A percentile compares a stretch with the other conserved stretches of the same genome.
These are phyloP conservation scores for Eira barbara DNA, from an alignment of 2,113 vertebrate genomes.

Conservation along the genomic window DNA sequence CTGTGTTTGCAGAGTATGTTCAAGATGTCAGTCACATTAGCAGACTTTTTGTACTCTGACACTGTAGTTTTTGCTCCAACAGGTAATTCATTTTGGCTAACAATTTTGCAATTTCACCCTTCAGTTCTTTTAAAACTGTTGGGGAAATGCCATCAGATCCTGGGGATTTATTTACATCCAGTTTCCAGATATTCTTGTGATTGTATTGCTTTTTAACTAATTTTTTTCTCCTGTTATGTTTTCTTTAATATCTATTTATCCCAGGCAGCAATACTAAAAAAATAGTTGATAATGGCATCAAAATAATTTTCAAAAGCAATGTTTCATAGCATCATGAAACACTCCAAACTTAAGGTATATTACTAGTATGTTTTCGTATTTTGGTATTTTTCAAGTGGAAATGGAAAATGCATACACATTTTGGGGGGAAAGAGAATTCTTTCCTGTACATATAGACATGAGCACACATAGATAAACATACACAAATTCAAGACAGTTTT, in stretches of 20 bases:
- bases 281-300: not conserved
- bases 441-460: not conserved
- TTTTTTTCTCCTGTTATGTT: not conserved
- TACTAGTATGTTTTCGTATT: not conserved
- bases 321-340: not conserved
- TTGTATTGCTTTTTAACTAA: not conserved
- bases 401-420: not conserved
- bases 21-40: not conserved
- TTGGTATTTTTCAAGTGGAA: not conserved
- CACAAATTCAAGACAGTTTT: not conserved
- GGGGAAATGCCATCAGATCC: not conserved
- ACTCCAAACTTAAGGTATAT: not conserved
- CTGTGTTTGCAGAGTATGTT: not conserved
- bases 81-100: not conserved
- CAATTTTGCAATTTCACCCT: slow-evolving; percentile 9
- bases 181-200: not conserved
- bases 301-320: not conserved
- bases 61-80: not conserved
- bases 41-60: not conserved
- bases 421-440: not conserved
- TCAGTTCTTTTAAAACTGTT: slow-evolving; percentile 27
- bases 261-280: not conserved
- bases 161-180: not conserved
- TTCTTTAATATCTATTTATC: not conserved
- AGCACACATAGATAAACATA: not conserved